Base-by-base conservation (phyloP, 2,113 vertebrate genomes). In the Himantopus leucocephalus region DNA sequence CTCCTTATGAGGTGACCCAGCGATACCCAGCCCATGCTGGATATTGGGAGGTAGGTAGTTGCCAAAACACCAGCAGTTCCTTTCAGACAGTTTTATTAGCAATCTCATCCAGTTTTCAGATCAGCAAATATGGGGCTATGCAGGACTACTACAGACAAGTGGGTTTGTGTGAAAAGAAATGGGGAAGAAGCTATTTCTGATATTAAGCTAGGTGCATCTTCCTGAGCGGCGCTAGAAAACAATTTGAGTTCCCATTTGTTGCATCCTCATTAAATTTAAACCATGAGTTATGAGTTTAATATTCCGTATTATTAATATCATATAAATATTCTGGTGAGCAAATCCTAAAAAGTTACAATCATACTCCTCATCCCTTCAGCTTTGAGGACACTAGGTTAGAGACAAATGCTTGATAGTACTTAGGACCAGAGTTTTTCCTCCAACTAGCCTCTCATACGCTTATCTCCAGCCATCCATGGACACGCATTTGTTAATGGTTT, bases 1-100 rank as follows among this genome's bases (percentile, higher is more conserved):
- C 5, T 67, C 29, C 21, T 32, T 3, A 10, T 0, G 5, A 43
- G 1, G 9, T 2, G 8, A 35, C 27, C 20, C 2, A 0, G 8
- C 5, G 27, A 60, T 0, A 37, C 10, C 34, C 43, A n/a, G 7
- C 6, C 17, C n/a, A 2, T 0, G 2, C 14, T 20, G 41, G 50
- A 18, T 17, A 26, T 10, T 20, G 9, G 26, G 35, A 91, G 29
- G 22, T 34, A 55, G 14, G 14, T 2, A 20, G 7, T 1, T 45
- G 11, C 9, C n/a, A 73, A 73, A 93, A 21, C 12, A 37, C 17
- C 7, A 72, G 17, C 0, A 2, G 5, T 10, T 64, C 14, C 23
- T 83, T 79, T 48, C 0, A 6, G 55, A 43, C 76, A 60, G 6
- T 30, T 79, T 34, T 37, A 29, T n/a, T 17, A 43, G 9, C 32